A percentile compares a stretch with the other conserved stretches of the same genome.
Conservation (phyloP, 1,140 invertebrate species). For the Sinonovacula constricta region DNA sequence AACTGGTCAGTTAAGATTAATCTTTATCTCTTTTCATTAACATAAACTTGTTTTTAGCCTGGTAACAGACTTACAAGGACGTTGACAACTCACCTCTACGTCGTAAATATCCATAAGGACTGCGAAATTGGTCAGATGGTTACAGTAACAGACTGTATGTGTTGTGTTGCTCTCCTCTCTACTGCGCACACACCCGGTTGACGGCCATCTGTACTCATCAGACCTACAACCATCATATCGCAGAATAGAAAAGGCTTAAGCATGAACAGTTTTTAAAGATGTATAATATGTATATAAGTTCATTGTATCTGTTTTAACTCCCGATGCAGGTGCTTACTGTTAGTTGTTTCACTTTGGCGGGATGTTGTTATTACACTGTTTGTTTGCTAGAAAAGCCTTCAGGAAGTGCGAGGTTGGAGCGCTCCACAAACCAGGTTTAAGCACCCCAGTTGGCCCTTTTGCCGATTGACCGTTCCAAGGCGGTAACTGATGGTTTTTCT, state of each 20-base stretch:
- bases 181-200: constrained; percentile 89
- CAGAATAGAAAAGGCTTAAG: background rate
- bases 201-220: constrained; percentile 84
- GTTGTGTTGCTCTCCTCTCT: constrained; percentile 87
- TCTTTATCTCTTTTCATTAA: background rate
- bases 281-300: no score
- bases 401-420: no score
- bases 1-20: background rate
- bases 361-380: no score
- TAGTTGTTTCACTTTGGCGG: no score
- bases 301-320: no score
- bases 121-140: constrained; percentile 98
- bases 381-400: no score
- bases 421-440: no score
- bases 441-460: no score
- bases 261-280: background rate
- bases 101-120: constrained; percentile 77
- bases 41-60: background rate
- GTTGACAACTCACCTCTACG: constrained; percentile 55
- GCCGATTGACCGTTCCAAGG: no score
- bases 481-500: no score
- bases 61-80: background rate
- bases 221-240: constrained; percentile 47
- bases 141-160: constrained; percentile 94
- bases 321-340: no score